phyloP scores from a whole-genome alignment of 2,113 vertebrate species.

The Pionites leucogaster region DNA sequence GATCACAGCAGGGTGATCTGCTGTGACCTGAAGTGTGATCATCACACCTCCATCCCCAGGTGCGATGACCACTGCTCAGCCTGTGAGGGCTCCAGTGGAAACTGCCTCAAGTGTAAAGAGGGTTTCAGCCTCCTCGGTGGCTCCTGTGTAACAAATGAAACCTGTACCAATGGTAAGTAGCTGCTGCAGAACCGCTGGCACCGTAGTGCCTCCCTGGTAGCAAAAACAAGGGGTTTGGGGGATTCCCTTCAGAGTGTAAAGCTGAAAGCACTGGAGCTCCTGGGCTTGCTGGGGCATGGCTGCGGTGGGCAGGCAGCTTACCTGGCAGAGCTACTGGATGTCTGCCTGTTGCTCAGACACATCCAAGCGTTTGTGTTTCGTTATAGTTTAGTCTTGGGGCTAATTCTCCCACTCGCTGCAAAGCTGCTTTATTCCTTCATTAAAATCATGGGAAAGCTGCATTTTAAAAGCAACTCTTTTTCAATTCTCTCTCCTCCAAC shows the following conservation, averaged over 20 bases:
- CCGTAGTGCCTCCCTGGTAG: fast-evolving
- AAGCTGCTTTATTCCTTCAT: slow-evolving; percentile 23
- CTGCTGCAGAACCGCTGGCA: background rate
- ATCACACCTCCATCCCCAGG: slow-evolving; percentile 64
- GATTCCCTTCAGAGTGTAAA: background rate
- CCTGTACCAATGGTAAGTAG: slow-evolving; percentile 87
- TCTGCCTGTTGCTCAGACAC: background rate
- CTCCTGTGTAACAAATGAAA: slow-evolving; percentile 83
- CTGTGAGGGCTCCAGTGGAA: slow-evolving; percentile 81
- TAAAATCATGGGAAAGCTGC: background rate
- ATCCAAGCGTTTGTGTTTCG: background rate
- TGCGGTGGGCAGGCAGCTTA: background rate
- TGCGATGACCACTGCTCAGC: slow-evolving; percentile 86
- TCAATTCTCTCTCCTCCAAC: background rate
- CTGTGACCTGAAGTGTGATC: no score
- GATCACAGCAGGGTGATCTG: background rate
- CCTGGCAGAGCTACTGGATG: background rate
- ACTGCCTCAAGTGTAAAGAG: slow-evolving; percentile 82
- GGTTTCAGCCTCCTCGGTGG: slow-evolving; percentile 82
- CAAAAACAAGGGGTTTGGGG: background rate
- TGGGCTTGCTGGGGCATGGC: background rate
- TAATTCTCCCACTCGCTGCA: slow-evolving; percentile 26
- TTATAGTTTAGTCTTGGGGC: slow-evolving; percentile 14
- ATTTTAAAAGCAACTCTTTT: background rate
- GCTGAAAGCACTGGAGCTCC: background rate